Evolutionary conservation across 2,888 invertebrate genomes (phyloP), one percentile per base, ranked within the genome.

Genomic region (Calliopum simillimum): DNA sequence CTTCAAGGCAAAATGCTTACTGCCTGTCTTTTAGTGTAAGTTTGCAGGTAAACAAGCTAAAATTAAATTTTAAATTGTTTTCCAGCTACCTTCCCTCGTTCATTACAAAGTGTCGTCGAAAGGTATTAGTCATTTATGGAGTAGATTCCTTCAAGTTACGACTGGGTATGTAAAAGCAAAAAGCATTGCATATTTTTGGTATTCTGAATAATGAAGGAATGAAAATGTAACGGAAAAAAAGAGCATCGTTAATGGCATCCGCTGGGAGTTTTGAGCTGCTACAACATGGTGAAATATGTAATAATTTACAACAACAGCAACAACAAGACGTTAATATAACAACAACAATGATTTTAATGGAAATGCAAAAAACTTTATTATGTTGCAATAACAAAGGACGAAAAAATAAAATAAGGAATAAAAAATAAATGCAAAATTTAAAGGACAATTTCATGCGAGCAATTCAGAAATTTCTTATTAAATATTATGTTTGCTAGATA

Each of bases 201-300:
- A 79, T 76, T 78, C 76, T 77, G 79, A 79, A 80, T 80, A 80
- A 53, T 53, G 53, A 53, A 53, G 23, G 4, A 62, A 62, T 4
- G 44, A 62, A 19, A 62, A 62, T 46, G 23, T 21, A 62, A 11
- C 43, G 5, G 44, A 46, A 46, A 21, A 49, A 66, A 65, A 65
- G 23, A 23, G 43, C 53, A 66, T 44, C 53, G 56, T 67, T 56
- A 58, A 67, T 58, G 25, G 67, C 58, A 25, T 53, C 53, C 53
- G 21, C 21, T 23, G 12, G 43, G 4, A 41, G 23, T 14, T 73
- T 74, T 74, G 43, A 44, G 49, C 51, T 23, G 46, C 46, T 23
- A 66, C 23, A 68, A 53, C 51, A 19, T 44, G 4, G 33, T 12
- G 13, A 53, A 68, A 23, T 49, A 53, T 25, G 44, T 13, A n/a